Evolutionary conservation across 2,113 vertebrate genomes (phyloP).

Genomic region (Columba livia): DNA sequence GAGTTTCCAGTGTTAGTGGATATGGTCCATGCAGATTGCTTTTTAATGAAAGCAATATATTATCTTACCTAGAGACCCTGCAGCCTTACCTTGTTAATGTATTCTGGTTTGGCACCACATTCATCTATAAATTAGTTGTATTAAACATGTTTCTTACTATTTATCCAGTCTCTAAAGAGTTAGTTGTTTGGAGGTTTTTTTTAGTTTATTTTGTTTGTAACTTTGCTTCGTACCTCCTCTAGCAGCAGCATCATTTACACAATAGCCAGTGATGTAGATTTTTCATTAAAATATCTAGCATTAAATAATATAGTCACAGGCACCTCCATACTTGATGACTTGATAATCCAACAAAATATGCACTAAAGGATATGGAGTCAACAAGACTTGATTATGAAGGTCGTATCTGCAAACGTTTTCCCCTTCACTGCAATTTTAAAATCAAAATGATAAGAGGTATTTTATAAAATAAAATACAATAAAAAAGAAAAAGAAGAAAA

Average conservation of each 20-base stretch:
- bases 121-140: slow-evolving; percentile 86
- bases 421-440: background rate
- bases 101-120: slow-evolving; percentile 82
- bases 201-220: background rate
- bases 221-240: background rate
- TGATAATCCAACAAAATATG: slow-evolving; percentile 35
- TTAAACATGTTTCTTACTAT: slow-evolving; percentile 81
- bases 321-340: background rate
- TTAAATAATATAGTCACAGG: background rate
- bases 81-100: slow-evolving; percentile 84
- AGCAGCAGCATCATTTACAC: background rate
- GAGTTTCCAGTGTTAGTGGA: slow-evolving; percentile 85
- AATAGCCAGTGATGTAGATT: background rate
- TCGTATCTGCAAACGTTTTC: background rate
- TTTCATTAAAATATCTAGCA: background rate
- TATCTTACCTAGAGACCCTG: slow-evolving; percentile 85
- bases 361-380: background rate
- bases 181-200: slow-evolving; percentile 13
- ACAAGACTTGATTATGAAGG: background rate
- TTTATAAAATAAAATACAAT: background rate
- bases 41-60: slow-evolving; percentile 91
- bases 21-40: slow-evolving; percentile 88
- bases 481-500: no score
- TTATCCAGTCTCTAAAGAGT: slow-evolving; percentile 75
- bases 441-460: background rate